phyloP scores from a whole-genome alignment of 2,113 vertebrate genomes.

The Neofelis nebulosa region DNA sequence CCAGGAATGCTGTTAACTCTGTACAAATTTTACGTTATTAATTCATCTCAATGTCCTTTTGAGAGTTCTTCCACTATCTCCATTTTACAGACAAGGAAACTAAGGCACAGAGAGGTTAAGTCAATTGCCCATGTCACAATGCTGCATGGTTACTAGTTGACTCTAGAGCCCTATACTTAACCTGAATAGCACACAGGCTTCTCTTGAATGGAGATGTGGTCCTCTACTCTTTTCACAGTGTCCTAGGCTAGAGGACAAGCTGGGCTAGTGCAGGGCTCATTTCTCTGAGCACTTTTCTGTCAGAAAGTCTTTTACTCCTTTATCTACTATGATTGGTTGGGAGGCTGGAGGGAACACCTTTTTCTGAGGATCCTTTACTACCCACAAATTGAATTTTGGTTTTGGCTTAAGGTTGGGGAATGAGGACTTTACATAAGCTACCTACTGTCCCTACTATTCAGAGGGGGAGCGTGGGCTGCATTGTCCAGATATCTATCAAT shows the following conservation, averaged over 20 bases:
- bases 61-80: not conserved
- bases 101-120: not conserved
- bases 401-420: not conserved
- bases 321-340: too few species aligned
- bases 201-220: not conserved
- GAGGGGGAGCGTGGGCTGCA: not conserved
- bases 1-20: not conserved
- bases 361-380: not conserved
- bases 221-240: not conserved
- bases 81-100: not conserved
- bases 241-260: not conserved
- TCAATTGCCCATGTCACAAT: not conserved
- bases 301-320: not conserved
- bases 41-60: not conserved
- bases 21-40: not conserved
- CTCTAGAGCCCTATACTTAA: not conserved
- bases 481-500: not conserved
- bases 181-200: not conserved
- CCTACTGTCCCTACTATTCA: not conserved
- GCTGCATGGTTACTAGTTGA: not conserved
- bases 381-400: not conserved
- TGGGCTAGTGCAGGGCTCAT: not conserved
- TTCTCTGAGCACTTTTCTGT: not conserved
- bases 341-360: not conserved
- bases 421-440: not conserved